Base-by-base conservation (phyloP, 2,113 vertebrate genomes). In the Mesitornis unicolor region DNA sequence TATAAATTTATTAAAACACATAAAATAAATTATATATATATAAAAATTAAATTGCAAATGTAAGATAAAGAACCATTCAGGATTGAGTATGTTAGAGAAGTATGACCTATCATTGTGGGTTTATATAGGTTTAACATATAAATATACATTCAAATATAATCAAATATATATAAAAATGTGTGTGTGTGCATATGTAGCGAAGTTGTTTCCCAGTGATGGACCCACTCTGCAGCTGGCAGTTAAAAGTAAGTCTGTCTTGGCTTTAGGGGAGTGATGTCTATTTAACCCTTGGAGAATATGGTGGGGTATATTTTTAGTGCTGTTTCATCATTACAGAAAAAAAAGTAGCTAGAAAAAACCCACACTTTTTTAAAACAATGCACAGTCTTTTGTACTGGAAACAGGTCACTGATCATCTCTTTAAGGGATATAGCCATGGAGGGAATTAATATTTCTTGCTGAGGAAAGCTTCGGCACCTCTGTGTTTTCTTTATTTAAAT, bases 31-130 rank as follows among this genome's bases (percentile, higher is more conserved):
- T 13, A 28, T 33, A 25, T n/a, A 36, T 26, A 74, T 85, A 48
- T 48, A 54, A 75, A 89, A 91, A 69, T 48, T 42, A 75, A 83
- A 53, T n/a, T 76, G 71, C 90, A 93, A 92, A 6, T 79, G 0
- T 83, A 80, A 96, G 91, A 97, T 91, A 95, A 97, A 96, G 92
- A 91, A 16, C 61, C 45, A 85, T 95, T 95, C 92, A 94, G 63
- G 28, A 26, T 13, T 19, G 67, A 79, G 57, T 42, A 35, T 16
- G 56, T 20, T 45, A 40, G 54, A 80, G 88, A 53, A 83, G 45
- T 61, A 69, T 68, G 57, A 56, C 38, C 31, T 87, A 40, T 48
- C 43, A 87, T 75, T 79, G 74, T 68, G 77, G 67, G n/a, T 87
- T 95, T 78, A 63, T 61, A 63, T 6, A 75, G 51, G 18, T 63